A percentile compares a stretch with the other conserved stretches of the same genome.
phyloP scores from a whole-genome alignment of 2,888 invertebrate species.

The Amblyjoppa proteus region DNA sequence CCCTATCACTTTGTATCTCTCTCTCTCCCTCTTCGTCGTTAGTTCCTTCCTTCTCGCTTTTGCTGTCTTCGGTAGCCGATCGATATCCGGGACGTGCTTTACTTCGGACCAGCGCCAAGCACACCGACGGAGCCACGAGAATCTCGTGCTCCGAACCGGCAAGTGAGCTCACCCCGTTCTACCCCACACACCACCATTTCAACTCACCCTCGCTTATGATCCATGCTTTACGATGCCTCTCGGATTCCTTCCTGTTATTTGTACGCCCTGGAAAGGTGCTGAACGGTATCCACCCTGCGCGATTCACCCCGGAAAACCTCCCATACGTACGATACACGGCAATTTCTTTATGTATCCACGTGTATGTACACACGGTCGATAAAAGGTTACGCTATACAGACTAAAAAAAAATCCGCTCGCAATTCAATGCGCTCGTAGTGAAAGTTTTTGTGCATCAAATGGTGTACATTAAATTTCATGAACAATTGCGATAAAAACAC shows the following conservation, averaged over 20 bases:
- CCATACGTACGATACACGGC: conserved; percentile 3
- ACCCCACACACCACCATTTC: conserved; percentile 56
- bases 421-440: no score
- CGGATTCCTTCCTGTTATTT: conserved; percentile 68
- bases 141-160: conserved; percentile 40
- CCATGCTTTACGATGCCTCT: conserved; percentile 63
- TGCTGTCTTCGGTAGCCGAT: conserved; percentile 58
- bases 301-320: conserved; percentile 39
- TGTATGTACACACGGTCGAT: conserved; percentile 7
- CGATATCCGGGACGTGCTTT: conserved; percentile 63
- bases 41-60: conserved; percentile 49
- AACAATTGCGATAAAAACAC: no score
- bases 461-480: no score
- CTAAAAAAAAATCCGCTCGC: no score
- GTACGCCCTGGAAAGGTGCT: conserved; percentile 62
- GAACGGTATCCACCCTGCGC: conserved; percentile 64
- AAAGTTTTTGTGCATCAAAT: no score
- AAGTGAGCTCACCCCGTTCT: conserved; percentile 44
- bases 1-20: conserved; percentile 51
- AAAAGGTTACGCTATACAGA: background rate
- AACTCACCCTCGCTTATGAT: conserved; percentile 54
- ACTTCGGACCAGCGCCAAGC: conserved; percentile 17
- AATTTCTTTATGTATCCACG: background rate
- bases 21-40: conserved; percentile 44
- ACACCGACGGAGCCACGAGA: conserved; percentile 21